Conservation (phyloP, 2,888 invertebrate species). For the Platycheirus albimanus region DNA sequence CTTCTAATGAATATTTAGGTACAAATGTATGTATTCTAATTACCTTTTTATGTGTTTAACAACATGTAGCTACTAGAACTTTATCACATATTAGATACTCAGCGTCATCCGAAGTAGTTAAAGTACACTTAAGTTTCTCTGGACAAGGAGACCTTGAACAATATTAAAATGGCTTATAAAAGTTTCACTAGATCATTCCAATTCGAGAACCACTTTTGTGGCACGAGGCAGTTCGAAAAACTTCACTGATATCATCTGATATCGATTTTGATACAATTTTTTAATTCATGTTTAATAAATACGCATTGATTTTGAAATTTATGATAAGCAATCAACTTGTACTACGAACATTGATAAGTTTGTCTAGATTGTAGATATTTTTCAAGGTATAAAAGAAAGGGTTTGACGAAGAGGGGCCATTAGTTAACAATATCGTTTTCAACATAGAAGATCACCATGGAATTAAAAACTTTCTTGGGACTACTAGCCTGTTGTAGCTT, state of each 20-base stretch:
- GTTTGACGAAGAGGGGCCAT: slow-evolving; percentile 6
- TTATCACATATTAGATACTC: neutral
- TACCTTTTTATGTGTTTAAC: neutral
- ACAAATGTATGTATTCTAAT: neutral
- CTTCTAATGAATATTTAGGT: neutral
- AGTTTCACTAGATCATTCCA: slow-evolving; percentile 19
- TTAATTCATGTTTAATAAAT: slow-evolving; percentile 10
- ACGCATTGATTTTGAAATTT: neutral
- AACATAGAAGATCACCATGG: slow-evolving; percentile 32
- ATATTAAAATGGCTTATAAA: neutral
- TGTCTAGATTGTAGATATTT: neutral
- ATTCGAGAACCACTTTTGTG: neutral
- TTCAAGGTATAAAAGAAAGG: slow-evolving; percentile 27
- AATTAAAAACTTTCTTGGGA: slow-evolving; percentile 40
- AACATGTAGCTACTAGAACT: neutral
- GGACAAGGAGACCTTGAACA: neutral
- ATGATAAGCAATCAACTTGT: slow-evolving; percentile 25
- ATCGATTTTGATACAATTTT: slow-evolving; percentile 10
- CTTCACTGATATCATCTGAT: neutral
- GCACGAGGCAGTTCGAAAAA: slow-evolving; percentile 9
- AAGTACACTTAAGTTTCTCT: neutral
- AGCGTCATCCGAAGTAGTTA: neutral
- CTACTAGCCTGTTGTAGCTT: slow-evolving; percentile 51
- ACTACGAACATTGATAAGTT: slow-evolving; percentile 40
- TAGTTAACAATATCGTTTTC: slow-evolving; percentile 35